Conservation (phyloP, 2,113 vertebrate species). For the Isichthys henryi region DNA sequence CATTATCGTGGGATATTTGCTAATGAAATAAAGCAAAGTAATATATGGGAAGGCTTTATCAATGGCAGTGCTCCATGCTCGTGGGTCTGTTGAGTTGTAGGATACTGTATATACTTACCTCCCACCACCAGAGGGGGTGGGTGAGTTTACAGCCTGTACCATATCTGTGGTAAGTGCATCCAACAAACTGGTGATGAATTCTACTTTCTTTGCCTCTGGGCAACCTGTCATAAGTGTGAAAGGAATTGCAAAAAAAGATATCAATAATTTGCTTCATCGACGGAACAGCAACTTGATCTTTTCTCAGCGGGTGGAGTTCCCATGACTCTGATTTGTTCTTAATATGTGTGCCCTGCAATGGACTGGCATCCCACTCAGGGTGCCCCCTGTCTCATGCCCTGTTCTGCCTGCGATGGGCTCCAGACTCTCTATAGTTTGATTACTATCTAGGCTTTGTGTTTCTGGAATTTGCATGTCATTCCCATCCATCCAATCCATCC, state of each 20-base stretch:
- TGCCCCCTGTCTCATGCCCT: background rate
- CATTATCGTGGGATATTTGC: background rate
- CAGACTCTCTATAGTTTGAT: background rate
- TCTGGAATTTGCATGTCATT: background rate
- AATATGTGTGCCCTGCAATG: background rate
- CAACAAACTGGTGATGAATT: slow-evolving; percentile 95
- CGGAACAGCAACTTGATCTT: background rate
- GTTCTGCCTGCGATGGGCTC: background rate
- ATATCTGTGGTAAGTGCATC: slow-evolving; percentile 97
- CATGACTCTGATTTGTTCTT: background rate
- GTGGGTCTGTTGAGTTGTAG: background rate
- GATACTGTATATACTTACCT: slow-evolving; percentile 71
- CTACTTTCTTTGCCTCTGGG: slow-evolving; percentile 90
- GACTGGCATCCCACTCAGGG: background rate
- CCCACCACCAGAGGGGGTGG: slow-evolving; percentile 85
- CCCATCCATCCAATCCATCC: background rate
- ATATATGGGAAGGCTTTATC: background rate
- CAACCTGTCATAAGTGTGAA: slow-evolving; percentile 71
- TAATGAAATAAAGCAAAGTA: background rate
- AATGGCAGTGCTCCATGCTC: background rate
- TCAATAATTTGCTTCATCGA: background rate
- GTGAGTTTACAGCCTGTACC: slow-evolving; percentile 97
- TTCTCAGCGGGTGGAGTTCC: background rate
- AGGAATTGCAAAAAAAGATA: slow-evolving; percentile 13
- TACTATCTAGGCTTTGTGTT: background rate